Conservation (phyloP, 2,113 vertebrate genomes). For the Pelecanoides urinatrix region DNA sequence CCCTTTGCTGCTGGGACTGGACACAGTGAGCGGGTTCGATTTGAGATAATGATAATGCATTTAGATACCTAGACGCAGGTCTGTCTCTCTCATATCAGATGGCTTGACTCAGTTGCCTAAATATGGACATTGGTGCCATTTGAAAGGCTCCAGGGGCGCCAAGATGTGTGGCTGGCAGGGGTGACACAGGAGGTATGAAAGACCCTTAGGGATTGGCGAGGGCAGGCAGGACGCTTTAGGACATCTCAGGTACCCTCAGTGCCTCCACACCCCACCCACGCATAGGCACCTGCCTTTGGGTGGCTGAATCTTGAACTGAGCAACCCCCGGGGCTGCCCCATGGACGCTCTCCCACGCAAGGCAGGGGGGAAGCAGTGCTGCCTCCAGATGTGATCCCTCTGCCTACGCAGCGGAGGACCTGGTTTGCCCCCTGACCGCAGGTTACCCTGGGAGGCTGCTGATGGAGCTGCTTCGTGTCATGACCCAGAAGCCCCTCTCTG, state of each 20-base stretch:
- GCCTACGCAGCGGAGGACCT: not conserved
- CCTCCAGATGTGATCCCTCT: not conserved
- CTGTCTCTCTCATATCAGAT: not conserved
- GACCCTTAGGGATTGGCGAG: not conserved
- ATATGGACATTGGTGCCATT: not conserved
- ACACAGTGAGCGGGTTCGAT: not conserved
- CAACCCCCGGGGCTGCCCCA: not conserved
- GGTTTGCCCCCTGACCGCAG: not conserved
- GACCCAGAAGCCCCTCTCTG: not conserved
- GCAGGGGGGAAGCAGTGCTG: not conserved
- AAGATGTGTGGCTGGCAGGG: not conserved
- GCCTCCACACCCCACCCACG: not conserved
- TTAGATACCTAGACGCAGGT: not conserved
- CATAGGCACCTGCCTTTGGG: not conserved
- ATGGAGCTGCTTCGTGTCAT: not conserved
- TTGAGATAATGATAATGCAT: not conserved
- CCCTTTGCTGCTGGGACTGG: not conserved
- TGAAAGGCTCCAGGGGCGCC: not conserved
- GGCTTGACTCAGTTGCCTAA: not conserved
- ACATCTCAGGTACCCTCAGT: not conserved
- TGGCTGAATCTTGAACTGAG: not conserved
- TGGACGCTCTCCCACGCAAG: accelerated
- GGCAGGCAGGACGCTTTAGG: not conserved
- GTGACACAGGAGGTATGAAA: not conserved
- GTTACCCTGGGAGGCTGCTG: not conserved